Percentiles rank a stretch among this genome's conserved stretches.
phyloP scores from a whole-genome alignment of 2,797 vertebrate species.

The Rhadinocentrus ornatus region DNA sequence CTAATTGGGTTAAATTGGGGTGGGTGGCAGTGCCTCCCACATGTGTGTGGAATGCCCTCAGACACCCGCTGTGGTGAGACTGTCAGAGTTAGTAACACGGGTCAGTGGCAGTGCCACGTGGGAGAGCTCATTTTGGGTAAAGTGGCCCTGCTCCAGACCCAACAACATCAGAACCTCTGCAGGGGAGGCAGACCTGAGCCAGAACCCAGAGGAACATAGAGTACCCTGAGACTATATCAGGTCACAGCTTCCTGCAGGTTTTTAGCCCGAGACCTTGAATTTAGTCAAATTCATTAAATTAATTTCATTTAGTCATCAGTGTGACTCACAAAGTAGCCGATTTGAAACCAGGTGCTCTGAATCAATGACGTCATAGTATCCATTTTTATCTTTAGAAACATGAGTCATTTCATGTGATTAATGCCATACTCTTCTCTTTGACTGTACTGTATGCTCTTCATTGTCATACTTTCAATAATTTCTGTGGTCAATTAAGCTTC shows the following conservation, averaged over 20 bases:
- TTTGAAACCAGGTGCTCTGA: constrained; percentile 9
- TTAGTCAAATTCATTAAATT: constrained; percentile 41
- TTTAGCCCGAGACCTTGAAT: constrained; percentile 40
- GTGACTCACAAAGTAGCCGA: constrained; percentile 19
- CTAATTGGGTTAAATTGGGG: constrained; percentile 85
- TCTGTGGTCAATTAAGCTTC: constrained; percentile 79
- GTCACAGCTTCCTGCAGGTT: constrained; percentile 48
- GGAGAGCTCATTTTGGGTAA: constrained; percentile 78
- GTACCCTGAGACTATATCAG: constrained; percentile 49
- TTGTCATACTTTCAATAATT: constrained; percentile 20
- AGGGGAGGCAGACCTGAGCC: constrained; percentile 69
- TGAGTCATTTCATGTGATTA: constrained; percentile 4
- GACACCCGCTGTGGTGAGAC: constrained; percentile 75
- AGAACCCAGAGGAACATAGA: constrained; percentile 61
- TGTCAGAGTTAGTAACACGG: constrained; percentile 85
- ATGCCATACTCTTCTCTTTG: constrained; percentile 3
- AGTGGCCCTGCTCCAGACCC: constrained; percentile 63
- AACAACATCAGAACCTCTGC: constrained; percentile 72
- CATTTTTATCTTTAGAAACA: background rate
- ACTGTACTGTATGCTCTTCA: background rate
- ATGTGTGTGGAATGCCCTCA: constrained; percentile 82
- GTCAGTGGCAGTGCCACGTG: constrained; percentile 80
- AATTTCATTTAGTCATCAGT: constrained; percentile 43
- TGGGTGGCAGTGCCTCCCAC: constrained; percentile 81
- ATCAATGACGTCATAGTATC: constrained; percentile 4